Conservation (phyloP, 2,888 invertebrate genomes). For the Aphodius sticticus region DNA sequence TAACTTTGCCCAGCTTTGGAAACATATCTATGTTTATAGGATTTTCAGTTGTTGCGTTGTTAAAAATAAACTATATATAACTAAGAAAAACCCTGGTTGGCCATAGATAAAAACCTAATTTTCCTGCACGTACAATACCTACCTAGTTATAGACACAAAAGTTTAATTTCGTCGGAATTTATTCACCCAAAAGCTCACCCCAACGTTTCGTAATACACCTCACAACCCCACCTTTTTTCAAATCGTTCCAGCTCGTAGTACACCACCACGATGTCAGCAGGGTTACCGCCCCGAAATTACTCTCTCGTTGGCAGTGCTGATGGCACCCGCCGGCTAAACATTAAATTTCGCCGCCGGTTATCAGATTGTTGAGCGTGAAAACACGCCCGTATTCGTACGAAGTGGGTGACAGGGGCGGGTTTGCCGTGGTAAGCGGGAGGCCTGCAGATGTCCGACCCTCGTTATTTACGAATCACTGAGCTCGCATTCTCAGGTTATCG, state of each 20-base stretch:
- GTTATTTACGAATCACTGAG: slow-evolving; percentile 4
- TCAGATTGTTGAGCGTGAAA: neutral
- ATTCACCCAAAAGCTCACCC: neutral
- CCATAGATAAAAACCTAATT: too few species aligned
- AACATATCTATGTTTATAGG: too few species aligned
- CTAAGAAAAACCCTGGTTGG: too few species aligned
- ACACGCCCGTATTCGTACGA: neutral
- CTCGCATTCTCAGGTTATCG: slow-evolving; percentile 4
- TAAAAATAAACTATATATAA: too few species aligned
- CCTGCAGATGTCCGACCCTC: neutral
- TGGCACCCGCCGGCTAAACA: neutral
- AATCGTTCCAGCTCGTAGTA: neutral
- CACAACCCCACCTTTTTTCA: neutral
- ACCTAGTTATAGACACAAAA: too few species aligned
- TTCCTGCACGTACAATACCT: too few species aligned
- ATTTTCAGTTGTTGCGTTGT: too few species aligned
- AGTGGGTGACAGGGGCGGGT: neutral
- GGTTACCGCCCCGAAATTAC: neutral
- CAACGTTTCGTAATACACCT: neutral
- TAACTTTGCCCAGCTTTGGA: too few species aligned
- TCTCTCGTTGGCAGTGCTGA: neutral
- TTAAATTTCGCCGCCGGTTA: neutral
- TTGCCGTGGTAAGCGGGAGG: neutral
- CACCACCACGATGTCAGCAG: neutral
- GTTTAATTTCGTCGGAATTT: neutral